These are phyloP conservation scores for Varanus komodoensis DNA, from an alignment of 2,113 vertebrate species.

Conservation along the genomic window DNA sequence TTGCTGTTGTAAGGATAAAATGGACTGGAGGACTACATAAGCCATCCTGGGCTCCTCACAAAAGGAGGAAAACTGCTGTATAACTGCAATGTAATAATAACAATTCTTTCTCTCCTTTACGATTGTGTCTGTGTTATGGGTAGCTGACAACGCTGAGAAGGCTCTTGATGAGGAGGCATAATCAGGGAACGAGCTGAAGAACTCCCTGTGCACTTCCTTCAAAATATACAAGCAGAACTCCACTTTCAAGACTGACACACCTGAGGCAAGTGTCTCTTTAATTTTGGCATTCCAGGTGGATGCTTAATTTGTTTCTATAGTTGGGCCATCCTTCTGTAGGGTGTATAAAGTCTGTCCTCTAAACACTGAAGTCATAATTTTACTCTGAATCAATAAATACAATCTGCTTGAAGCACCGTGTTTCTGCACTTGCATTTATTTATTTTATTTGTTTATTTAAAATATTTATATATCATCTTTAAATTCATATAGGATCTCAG, in stretches of 20 bases:
- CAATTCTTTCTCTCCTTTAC: not conserved
- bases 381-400: not conserved
- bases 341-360: not conserved
- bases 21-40: too few species aligned
- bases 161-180: not conserved
- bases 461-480: too few species aligned
- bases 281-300: not conserved
- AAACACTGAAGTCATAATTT: not conserved
- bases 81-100: too few species aligned
- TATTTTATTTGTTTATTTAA: too few species aligned
- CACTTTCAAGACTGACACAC: not conserved
- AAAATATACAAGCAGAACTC: not conserved
- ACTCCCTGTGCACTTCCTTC: not conserved
- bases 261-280: not conserved
- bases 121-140: not conserved
- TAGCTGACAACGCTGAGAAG: not conserved
- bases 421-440: not conserved
- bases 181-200: not conserved
- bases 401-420: not conserved
- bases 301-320: not conserved
- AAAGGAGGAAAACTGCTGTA: too few species aligned
- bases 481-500: too few species aligned
- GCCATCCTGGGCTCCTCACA: too few species aligned
- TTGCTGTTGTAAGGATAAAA: too few species aligned
- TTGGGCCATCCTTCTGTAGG: not conserved